Conservation (phyloP, 2,113 vertebrate species). For the Thamnophis sirtalis region DNA sequence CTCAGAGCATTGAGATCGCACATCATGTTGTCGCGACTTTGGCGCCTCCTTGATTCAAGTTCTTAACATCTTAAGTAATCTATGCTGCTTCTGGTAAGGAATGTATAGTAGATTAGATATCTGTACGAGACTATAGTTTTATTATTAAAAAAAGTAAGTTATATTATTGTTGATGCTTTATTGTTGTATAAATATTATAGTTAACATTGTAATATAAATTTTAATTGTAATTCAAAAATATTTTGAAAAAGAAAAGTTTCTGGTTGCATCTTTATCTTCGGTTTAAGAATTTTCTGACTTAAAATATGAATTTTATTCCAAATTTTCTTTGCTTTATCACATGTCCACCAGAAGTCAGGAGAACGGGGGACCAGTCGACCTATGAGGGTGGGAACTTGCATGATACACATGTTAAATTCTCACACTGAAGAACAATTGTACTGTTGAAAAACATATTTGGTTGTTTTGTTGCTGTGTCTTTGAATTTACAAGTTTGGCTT, state of each 20-base stretch:
- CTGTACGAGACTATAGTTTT: background rate
- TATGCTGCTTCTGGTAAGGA: background rate
- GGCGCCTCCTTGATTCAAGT: no score
- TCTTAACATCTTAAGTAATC: background rate
- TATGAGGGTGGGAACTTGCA: background rate
- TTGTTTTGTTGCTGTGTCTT: background rate
- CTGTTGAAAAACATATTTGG: background rate
- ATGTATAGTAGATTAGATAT: background rate
- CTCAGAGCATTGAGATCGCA: no score
- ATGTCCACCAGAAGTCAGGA: background rate
- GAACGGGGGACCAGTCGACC: background rate
- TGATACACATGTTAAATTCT: background rate
- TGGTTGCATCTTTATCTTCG: no score
- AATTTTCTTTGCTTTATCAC: no score
- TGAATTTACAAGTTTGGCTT: background rate
- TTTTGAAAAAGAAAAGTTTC: background rate
- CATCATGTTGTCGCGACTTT: no score
- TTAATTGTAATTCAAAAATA: background rate
- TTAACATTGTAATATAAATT: background rate
- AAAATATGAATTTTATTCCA: no score
- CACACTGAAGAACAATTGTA: background rate
- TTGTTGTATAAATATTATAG: background rate
- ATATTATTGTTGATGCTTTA: background rate
- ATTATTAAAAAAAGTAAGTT: background rate
- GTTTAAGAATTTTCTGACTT: no score